phyloP scores from a whole-genome alignment of 2,888 invertebrate species.

The Cosmia trapezina region DNA sequence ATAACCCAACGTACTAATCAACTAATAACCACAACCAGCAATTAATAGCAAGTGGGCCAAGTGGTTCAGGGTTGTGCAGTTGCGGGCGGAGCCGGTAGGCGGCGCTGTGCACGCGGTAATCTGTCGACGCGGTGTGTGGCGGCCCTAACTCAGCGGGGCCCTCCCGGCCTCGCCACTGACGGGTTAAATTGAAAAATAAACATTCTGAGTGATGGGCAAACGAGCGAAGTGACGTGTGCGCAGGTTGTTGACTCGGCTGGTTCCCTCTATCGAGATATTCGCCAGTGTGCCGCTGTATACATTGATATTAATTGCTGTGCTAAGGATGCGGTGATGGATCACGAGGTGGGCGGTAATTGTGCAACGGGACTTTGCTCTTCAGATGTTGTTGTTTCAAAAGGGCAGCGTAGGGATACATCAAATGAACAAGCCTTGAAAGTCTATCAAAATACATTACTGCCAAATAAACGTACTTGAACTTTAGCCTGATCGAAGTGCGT shows the following conservation, averaged over 20 bases:
- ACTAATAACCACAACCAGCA: conserved; percentile 68
- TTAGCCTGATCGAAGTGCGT: not conserved
- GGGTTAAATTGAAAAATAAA: conserved; percentile 90
- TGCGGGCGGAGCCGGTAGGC: conserved; percentile 63
- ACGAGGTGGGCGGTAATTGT: conserved; percentile 54
- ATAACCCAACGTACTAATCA: conserved; percentile 67
- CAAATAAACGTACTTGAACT: not conserved
- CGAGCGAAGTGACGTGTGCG: conserved; percentile 72
- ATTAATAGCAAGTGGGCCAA: conserved; percentile 62
- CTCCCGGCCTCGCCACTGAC: conserved; percentile 80
- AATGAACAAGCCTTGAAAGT: not conserved
- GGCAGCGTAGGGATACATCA: conserved; percentile 19
- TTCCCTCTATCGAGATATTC: conserved; percentile 60
- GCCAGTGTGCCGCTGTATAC: conserved; percentile 48
- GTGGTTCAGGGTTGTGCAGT: conserved; percentile 52
- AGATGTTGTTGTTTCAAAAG: conserved; percentile 37
- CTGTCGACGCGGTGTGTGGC: conserved; percentile 89
- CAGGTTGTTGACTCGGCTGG: conserved; percentile 80
- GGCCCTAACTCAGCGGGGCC: conserved; percentile 85
- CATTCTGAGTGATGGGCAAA: conserved; percentile 85
- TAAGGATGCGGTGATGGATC: conserved; percentile 56
- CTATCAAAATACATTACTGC: conserved; percentile 17
- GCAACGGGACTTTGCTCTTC: conserved; percentile 54
- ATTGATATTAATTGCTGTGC: conserved; percentile 61
- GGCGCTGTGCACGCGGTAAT: conserved; percentile 75